phyloP scores from a whole-genome alignment of 2,888 invertebrate species.

The Agrochola lychnidis region DNA sequence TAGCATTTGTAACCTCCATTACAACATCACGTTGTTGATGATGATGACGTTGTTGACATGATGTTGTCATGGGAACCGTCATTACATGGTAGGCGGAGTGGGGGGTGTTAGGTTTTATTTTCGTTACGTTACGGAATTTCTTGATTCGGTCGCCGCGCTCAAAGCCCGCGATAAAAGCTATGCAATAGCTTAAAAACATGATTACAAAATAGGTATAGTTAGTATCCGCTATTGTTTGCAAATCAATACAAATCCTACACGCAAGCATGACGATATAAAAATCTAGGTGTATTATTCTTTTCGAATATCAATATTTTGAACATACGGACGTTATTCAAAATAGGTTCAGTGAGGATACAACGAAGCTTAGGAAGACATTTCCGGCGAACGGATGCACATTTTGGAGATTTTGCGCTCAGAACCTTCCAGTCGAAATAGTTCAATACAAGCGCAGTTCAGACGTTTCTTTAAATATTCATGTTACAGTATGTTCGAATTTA shows the following conservation, averaged over 20 bases:
- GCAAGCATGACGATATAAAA: constrained; percentile 13
- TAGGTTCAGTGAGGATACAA: constrained; percentile 79
- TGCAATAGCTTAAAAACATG: too few species aligned
- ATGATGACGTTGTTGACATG: too few species aligned
- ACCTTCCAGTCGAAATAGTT: constrained; percentile 79
- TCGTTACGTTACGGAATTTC: too few species aligned
- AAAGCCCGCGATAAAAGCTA: too few species aligned
- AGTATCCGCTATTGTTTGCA: background rate
- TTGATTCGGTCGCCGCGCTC: too few species aligned
- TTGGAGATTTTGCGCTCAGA: constrained; percentile 85
- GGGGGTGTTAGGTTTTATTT: too few species aligned
- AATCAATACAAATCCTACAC: constrained; percentile 3
- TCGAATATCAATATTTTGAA: constrained; percentile 67
- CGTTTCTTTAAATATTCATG: constrained; percentile 78
- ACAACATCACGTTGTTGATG: too few species aligned
- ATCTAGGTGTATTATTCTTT: constrained; percentile 55
- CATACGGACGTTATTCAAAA: constrained; percentile 79
- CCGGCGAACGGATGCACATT: constrained; percentile 85
- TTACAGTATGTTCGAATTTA: constrained; percentile 71
- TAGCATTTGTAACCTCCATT: too few species aligned
- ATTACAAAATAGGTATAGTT: background rate
- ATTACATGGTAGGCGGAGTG: too few species aligned
- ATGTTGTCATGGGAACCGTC: too few species aligned
- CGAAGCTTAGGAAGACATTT: constrained; percentile 84
- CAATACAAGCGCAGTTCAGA: constrained; percentile 76